A percentile compares a stretch with the other conserved stretches of the same genome.
Evolutionary conservation across 2,113 vertebrate genomes (phyloP).

Genomic region (Pseudorasbora parva): DNA sequence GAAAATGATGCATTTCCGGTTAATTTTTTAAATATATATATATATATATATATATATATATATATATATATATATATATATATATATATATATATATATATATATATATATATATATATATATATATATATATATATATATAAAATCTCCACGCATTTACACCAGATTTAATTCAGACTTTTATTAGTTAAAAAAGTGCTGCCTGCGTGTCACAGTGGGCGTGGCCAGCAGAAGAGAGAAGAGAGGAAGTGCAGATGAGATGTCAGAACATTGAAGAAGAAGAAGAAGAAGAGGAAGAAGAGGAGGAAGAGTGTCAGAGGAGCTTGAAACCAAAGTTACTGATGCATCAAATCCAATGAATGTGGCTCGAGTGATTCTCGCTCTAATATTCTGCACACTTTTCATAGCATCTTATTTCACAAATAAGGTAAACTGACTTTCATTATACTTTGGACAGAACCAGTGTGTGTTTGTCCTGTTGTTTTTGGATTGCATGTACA

Average conservation of each 20-base stretch:
- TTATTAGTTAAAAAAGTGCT: constrained; percentile 6
- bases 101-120: too few species aligned
- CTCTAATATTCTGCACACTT: constrained; percentile 68
- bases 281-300: neutral
- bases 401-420: constrained; percentile 76
- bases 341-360: constrained; percentile 44
- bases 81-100: too few species aligned
- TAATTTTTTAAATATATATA: too few species aligned
- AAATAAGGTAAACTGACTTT: constrained; percentile 72
- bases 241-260: constrained; percentile 1
- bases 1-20: too few species aligned
- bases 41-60: too few species aligned
- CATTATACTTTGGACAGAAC: neutral
- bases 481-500: neutral
- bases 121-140: too few species aligned
- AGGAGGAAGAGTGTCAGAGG: neutral
- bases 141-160: neutral
- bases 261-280: neutral
- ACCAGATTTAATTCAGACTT: neutral
- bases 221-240: neutral
- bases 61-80: too few species aligned
- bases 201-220: constrained; percentile 21
- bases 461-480: neutral
- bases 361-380: constrained; percentile 42
- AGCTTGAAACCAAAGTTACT: neutral